phyloP scores from a whole-genome alignment of 2,888 invertebrate genomes.

The Seladonia tumulorum region DNA sequence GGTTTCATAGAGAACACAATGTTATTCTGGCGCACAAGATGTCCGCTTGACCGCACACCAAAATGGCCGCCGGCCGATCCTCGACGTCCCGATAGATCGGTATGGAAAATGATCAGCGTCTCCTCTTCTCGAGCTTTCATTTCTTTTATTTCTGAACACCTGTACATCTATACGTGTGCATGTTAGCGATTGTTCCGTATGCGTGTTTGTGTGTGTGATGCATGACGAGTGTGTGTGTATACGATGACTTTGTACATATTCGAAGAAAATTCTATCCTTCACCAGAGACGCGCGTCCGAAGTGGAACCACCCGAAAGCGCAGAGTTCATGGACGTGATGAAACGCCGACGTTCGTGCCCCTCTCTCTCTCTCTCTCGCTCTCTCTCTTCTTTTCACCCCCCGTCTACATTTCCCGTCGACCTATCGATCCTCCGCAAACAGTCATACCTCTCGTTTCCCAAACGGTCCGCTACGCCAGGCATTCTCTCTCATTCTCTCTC shows the following conservation, averaged over 20 bases:
- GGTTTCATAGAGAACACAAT: background rate
- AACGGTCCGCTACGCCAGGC: background rate
- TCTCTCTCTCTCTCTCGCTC: background rate
- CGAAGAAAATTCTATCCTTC: slow-evolving; percentile 57
- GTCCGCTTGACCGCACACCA: background rate
- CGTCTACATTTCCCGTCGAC: background rate
- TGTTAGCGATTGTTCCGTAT: slow-evolving; percentile 7
- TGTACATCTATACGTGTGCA: slow-evolving; percentile 30
- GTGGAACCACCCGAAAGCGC: slow-evolving; percentile 60
- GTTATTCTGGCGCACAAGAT: background rate
- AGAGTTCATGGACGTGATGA: slow-evolving; percentile 68
- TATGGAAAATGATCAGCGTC: background rate
- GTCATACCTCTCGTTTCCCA: background rate
- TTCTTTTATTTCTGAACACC: background rate
- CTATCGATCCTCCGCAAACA: slow-evolving; percentile 9
- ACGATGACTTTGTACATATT: slow-evolving; percentile 66
- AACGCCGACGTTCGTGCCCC: slow-evolving; percentile 63
- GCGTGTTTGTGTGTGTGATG: background rate
- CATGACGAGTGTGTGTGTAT: slow-evolving; percentile 27
- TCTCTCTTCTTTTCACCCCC: no score
- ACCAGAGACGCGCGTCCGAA: slow-evolving; percentile 27
- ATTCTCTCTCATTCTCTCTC: background rate
- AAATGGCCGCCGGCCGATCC: background rate
- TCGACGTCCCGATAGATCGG: background rate
- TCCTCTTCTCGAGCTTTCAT: no score